Percentiles rank a stretch among this genome's conserved stretches.
Evolutionary conservation across 2,797 vertebrate species (phyloP).

Genomic region (Scomberomorus guttatus): DNA sequence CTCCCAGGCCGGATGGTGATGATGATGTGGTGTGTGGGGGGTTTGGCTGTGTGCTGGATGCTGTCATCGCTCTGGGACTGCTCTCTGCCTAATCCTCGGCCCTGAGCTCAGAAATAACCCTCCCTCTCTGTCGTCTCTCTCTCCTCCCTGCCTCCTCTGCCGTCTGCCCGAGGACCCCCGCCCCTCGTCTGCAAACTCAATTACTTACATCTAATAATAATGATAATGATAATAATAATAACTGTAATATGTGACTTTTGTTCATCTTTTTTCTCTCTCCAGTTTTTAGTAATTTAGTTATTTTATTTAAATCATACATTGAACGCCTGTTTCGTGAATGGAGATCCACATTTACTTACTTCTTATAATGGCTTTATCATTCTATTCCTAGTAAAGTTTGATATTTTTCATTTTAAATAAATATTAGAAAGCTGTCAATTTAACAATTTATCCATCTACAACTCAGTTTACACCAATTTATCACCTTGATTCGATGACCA

Average conservation of each 20-base stretch:
- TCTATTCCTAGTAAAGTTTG: no score
- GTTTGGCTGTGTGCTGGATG: slow-evolving; percentile 81
- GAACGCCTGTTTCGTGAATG: no score
- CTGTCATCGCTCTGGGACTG: slow-evolving; percentile 84
- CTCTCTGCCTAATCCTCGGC: slow-evolving; percentile 84
- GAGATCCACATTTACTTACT: no score
- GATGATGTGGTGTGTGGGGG: slow-evolving; percentile 66
- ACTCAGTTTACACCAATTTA: no score
- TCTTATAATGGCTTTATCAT: no score
- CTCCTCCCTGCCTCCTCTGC: slow-evolving; percentile 64
- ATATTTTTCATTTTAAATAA: no score
- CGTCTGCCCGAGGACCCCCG: slow-evolving; percentile 65
- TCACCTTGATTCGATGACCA: no score
- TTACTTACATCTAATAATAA: slow-evolving; percentile 9
- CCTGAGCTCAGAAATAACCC: slow-evolving; percentile 82
- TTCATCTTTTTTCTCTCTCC: no score
- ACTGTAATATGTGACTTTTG: neutral
- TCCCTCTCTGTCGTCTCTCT: slow-evolving; percentile 51
- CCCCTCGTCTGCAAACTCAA: slow-evolving; percentile 74
- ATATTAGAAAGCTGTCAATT: no score
- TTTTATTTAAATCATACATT: no score
- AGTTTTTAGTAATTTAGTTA: no score
- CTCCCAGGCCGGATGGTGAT: slow-evolving; percentile 69
- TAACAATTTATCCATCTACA: neutral
- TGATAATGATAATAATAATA: neutral